Evolutionary conservation across 2,797 vertebrate genomes (phyloP), one percentile per base, ranked within the genome.

Genomic region (Notolabrus celidotus): DNA sequence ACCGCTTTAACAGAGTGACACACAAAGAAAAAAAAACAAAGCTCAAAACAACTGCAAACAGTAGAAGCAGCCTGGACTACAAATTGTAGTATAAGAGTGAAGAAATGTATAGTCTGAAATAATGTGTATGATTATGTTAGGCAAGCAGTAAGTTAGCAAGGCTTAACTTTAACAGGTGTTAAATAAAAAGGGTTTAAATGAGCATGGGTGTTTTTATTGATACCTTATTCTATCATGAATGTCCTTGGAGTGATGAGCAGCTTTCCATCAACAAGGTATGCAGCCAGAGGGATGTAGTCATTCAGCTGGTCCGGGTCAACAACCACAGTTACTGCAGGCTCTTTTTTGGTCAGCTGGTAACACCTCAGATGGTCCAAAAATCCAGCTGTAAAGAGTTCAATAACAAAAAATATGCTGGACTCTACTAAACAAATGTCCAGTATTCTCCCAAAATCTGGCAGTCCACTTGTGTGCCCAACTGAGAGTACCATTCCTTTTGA

Each of bases 401-500:
- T 55, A n/a, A 76, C 55, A 31, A 80, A 76, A 31, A 17, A 76
- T 15, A 56, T 36, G 29, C 20, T 11, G 0, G 77, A 49, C 72
- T 38, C 47, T 55, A 60, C 38, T 20, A 61, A 23, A 67, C 55
- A 67, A 36, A 77, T 66, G 23, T 64, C 53, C n/a, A 74, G 2
- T 25, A 62, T 10, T 29, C 0, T 60, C 25, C 42, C 55, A 47
- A 67, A 78, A 25, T 64, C 64, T 49, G 53, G 47, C 23, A 67
- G 57, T 63, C 63, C 62, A 63, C 55, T 4, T 52, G 55, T 70
- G 7, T 58, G 34, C 33, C 51, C 71, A 54, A 68, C 25, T 47
- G 69, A 78, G 33, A 73, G 70, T 6, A 75, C 43, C 56, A 67
- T 74, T 46, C 67, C 51, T 61, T 79, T 74, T 14, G 47, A 59